Conservation (phyloP, 2,797 vertebrate species). For the Malurus splendens region DNA sequence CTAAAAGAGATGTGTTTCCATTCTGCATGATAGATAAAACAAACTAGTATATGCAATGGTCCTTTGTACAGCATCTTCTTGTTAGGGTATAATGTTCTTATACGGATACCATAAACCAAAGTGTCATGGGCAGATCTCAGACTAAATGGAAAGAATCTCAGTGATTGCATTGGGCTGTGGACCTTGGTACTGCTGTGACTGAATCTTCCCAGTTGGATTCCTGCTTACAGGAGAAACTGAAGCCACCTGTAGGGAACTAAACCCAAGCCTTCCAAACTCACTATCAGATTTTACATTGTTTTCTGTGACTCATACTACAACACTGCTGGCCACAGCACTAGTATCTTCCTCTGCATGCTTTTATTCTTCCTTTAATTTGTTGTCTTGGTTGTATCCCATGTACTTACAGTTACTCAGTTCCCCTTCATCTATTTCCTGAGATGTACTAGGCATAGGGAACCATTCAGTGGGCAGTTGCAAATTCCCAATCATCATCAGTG, state of each 20-base stretch:
- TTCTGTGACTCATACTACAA: not conserved
- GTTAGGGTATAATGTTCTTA: rapidly evolving
- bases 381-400: not conserved
- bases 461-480: not conserved
- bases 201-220: not conserved
- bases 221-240: not conserved
- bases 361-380: not conserved
- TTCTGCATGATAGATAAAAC: not conserved
- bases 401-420: not conserved
- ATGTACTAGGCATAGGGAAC: not conserved
- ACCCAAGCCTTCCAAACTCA: not conserved
- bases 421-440: not conserved
- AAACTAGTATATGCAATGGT: not conserved
- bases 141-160: not conserved
- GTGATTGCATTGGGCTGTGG: not conserved
- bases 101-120: not conserved
- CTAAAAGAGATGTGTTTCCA: not conserved
- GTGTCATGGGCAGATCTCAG: not conserved
- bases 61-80: not conserved
- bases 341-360: not conserved
- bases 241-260: not conserved
- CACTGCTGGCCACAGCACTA: not conserved
- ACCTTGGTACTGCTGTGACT: not conserved
- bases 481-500: not conserved
- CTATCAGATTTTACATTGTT: not conserved